Base-by-base conservation (phyloP, 2,888 invertebrate species). In the Dynastes grantii region DNA sequence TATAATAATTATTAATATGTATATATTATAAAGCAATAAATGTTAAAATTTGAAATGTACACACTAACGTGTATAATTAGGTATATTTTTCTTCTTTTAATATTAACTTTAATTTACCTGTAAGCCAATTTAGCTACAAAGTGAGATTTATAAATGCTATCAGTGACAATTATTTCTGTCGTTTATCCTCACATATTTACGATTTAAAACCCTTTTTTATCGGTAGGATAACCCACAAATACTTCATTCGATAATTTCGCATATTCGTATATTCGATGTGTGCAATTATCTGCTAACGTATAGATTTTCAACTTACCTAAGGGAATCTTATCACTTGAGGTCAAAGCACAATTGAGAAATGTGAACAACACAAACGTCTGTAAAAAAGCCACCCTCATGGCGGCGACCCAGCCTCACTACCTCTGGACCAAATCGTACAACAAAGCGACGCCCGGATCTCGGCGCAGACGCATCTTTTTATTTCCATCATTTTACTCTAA, bases 321-420 rank as follows among this genome's bases (percentile, higher is more conserved):
- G 32, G 88, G 88, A 77, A 88, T 87, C 83, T 88, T 88, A 78
- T 88, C 88, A 68, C 85, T 84, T 53, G 85, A 85, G 64, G 86
- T 86, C 67, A 83, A 80, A 55, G 84, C 84, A 80, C 84, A 82
- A 71, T 81, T 79, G 76, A 85, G 78, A 81, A 85, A 83, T 82
- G 85, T 83, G 81, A 86, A 84, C 83, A 87, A 85, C 83, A 86
- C 83, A 80, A 85, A 78, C 81, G 83, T 82, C 79, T 81, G 81
- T 79, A 84, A 81, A 81, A 80, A 83, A 80, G 81, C 81, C 83
- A 84, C 84, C 84, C 84, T 85, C 87, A 87, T 87, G 86, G 85
- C 86, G 85, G 78, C 83, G 80, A 81, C 84, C 82, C 88, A 88
- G 88, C 88, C 83, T 88, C 88, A 85, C 86, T 83, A 81, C 83